phyloP scores from a whole-genome alignment of 2,113 vertebrate genomes.

The Sinocyclocheilus anshuiensis region DNA sequence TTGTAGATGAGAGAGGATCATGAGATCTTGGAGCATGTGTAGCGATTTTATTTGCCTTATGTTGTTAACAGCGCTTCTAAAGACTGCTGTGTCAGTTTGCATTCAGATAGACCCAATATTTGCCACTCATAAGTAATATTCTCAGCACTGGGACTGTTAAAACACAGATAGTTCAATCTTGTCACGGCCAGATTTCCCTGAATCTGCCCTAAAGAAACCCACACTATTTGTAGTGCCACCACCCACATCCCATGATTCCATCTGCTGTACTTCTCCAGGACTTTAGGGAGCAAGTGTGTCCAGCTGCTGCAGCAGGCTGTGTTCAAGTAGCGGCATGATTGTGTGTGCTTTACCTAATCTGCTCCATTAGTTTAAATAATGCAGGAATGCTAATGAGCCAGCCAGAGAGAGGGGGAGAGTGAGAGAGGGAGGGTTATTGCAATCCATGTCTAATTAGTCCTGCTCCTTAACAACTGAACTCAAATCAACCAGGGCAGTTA shows the following conservation, averaged over 20 bases:
- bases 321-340: constrained; percentile 44
- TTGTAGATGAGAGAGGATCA: not conserved
- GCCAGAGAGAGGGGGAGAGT: constrained; percentile 30
- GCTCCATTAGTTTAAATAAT: constrained; percentile 56
- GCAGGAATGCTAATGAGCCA: constrained; percentile 55
- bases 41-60: not conserved
- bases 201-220: constrained; percentile 14
- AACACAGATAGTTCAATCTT: not conserved
- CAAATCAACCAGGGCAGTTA: constrained; percentile 53
- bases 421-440: constrained; percentile 49
- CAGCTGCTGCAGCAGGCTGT: constrained; percentile 42
- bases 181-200: constrained; percentile 6
- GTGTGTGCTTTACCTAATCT: constrained; percentile 59
- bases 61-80: not conserved
- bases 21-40: not conserved
- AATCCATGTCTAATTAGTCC: constrained; percentile 60
- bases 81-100: not conserved
- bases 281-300: constrained; percentile 30
- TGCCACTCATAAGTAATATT: not conserved
- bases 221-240: constrained; percentile 30
- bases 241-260: constrained; percentile 35
- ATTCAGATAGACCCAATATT: not conserved
- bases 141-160: not conserved
- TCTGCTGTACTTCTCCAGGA: not conserved
- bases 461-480: constrained; percentile 54